These are phyloP conservation scores for Orchestia grillus DNA, from an alignment of 1,140 invertebrate species.

Conservation along the genomic window DNA sequence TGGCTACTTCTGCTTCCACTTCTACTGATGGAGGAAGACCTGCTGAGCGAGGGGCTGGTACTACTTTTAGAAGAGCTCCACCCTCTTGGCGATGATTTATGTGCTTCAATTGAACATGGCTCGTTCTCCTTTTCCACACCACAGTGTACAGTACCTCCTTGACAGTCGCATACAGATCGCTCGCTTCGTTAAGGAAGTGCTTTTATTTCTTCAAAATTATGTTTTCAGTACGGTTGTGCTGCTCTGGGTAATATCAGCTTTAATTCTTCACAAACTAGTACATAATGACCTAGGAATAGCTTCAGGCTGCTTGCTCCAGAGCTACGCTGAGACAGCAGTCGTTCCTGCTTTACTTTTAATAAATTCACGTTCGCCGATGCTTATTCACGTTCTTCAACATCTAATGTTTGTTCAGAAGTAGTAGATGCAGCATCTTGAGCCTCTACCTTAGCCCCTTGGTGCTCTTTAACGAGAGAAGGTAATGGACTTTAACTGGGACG, in stretches of 20 bases:
- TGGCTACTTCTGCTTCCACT: not conserved
- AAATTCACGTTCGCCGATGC: not conserved
- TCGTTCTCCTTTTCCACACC: not conserved
- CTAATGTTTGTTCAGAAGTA: too few species aligned
- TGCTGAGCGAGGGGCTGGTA: not conserved
- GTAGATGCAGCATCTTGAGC: not conserved
- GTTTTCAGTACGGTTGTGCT: not conserved
- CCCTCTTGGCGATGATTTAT: constrained; percentile 35
- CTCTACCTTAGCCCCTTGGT: not conserved
- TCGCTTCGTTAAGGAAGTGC: not conserved
- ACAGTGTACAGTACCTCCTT: not conserved
- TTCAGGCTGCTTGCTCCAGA: too few species aligned
- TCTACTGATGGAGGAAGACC: not conserved
- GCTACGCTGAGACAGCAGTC: not conserved
- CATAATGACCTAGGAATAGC: not conserved
- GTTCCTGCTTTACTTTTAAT: not conserved
- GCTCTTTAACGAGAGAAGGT: too few species aligned
- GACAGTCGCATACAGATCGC: not conserved
- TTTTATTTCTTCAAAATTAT: not conserved
- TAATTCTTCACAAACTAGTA: not conserved
- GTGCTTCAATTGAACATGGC: not conserved
- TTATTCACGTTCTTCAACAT: not conserved
- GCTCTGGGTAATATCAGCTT: not conserved
- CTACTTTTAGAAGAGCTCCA: not conserved
- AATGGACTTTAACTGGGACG: too few species aligned